phyloP scores from a whole-genome alignment of 1,140 invertebrate genomes.

The Contarinia nasturtii region DNA sequence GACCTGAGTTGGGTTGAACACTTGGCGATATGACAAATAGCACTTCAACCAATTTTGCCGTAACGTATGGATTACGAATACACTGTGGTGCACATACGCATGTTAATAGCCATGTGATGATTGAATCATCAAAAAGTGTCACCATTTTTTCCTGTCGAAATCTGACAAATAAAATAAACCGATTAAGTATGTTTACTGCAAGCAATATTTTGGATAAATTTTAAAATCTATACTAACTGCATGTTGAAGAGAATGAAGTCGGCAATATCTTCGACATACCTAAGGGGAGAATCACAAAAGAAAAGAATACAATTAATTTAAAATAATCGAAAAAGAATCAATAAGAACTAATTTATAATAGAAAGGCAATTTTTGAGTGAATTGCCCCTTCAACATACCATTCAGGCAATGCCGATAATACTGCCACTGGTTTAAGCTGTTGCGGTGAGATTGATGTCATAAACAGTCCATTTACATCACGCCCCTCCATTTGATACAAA shows the following conservation, averaged over 20 bases:
- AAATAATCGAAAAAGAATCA: no score
- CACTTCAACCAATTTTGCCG: conserved; percentile 88
- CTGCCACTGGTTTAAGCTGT: conserved; percentile 40
- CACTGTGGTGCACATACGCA: conserved; percentile 77
- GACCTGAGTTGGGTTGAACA: conserved; percentile 45
- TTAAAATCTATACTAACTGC: conserved; percentile 53
- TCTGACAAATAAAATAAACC: conserved; percentile 33
- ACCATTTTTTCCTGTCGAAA: conserved; percentile 55
- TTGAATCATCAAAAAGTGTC: conserved; percentile 57
- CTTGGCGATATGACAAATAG: conserved; percentile 80
- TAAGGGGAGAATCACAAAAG: no score
- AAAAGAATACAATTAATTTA: no score
- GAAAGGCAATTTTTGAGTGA: not conserved
- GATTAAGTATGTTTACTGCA: no score
- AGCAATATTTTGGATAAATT: no score
- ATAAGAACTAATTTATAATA: not conserved
- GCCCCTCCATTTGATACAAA: conserved; percentile 36
- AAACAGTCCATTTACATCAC: conserved; percentile 19
- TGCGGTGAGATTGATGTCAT: conserved; percentile 26
- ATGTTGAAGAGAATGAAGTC: conserved; percentile 84
- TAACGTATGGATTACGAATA: conserved; percentile 89
- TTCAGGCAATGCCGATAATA: conserved; percentile 80
- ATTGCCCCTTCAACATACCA: no score
- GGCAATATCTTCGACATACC: conserved; percentile 85
- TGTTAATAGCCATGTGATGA: conserved; percentile 75